phyloP scores from a whole-genome alignment of 2,113 vertebrate genomes.

The Dicerorhinus sumatrensis region DNA sequence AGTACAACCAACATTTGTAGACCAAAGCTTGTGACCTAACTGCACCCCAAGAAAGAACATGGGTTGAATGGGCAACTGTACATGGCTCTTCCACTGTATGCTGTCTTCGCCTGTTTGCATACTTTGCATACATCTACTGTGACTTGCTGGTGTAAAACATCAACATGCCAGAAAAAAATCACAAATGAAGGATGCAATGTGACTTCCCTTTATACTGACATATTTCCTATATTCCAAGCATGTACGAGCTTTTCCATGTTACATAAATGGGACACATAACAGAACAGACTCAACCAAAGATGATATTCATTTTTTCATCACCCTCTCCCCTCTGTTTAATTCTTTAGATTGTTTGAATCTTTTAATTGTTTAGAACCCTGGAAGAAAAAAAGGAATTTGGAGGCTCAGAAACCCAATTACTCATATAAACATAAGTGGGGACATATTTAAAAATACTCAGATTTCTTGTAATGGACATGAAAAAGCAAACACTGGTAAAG shows the following conservation, averaged over 20 bases:
- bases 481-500: not conserved
- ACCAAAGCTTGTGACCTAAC: not conserved
- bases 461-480: not conserved
- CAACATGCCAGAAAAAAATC: not conserved
- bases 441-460: not conserved
- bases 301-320: not conserved
- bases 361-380: not conserved
- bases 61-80: not conserved
- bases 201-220: not conserved
- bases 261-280: not conserved
- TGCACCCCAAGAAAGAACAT: not conserved
- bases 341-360: not conserved
- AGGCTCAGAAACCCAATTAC: rapidly evolving
- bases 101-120: not conserved
- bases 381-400: not conserved
- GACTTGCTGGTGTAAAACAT: not conserved
- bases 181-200: not conserved
- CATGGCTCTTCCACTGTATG: too few relatives aligned
- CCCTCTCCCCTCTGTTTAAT: not conserved
- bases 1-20: too few relatives aligned
- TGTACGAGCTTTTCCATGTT: not conserved
- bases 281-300: not conserved
- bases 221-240: not conserved
- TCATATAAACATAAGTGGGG: not conserved
- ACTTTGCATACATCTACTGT: not conserved